Percentiles rank a stretch among this genome's conserved stretches.
Conservation (phyloP, 2,888 invertebrate genomes). For the Nomada flava region DNA sequence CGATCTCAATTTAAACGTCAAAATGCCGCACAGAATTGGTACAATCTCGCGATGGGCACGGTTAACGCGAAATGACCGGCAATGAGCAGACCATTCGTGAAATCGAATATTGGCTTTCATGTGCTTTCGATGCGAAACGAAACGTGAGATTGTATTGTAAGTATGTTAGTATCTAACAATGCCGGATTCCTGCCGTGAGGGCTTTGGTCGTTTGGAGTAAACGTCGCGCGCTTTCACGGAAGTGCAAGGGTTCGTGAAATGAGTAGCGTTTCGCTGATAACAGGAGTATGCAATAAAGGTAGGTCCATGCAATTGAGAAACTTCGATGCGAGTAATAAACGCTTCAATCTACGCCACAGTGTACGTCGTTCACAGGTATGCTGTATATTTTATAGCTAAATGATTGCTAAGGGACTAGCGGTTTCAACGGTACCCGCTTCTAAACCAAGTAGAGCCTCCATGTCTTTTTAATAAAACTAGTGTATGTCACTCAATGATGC, state of each 20-base stretch:
- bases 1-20: slow-evolving; percentile 52
- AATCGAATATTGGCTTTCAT: slow-evolving; percentile 34
- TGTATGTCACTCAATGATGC: too few species aligned
- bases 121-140: slow-evolving; percentile 43
- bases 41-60: neutral
- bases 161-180: slow-evolving; percentile 23
- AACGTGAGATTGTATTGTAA: slow-evolving; percentile 21
- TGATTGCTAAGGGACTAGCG: too few species aligned
- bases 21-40: slow-evolving; percentile 30
- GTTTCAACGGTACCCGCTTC: too few species aligned
- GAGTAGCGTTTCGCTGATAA: neutral
- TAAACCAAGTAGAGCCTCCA: too few species aligned
- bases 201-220: neutral
- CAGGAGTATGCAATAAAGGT: neutral
- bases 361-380: too few species aligned
- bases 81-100: slow-evolving; percentile 16
- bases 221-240: neutral
- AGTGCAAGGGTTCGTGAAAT: neutral
- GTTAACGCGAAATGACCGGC: slow-evolving; percentile 13
- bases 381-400: too few species aligned
- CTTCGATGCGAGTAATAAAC: neutral
- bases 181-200: neutral
- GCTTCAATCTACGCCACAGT: too few species aligned
- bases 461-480: too few species aligned
- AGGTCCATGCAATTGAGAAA: neutral